These are phyloP conservation scores for Cordilura impudica DNA, from an alignment of 2,888 invertebrate genomes.

Conservation along the genomic window DNA sequence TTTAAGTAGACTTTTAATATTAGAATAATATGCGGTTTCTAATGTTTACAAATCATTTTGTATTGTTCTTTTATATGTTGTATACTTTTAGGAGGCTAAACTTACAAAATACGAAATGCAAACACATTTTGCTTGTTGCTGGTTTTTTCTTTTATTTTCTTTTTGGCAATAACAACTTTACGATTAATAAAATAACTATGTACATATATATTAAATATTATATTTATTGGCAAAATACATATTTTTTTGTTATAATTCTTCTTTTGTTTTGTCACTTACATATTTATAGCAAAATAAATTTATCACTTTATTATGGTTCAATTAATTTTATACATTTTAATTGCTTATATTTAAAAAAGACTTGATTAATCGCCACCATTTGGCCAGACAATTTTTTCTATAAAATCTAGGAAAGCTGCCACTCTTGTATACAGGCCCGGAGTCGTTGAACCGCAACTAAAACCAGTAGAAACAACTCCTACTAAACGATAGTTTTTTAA, in stretches of 20 bases:
- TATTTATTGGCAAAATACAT: too few species aligned
- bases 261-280: too few species aligned
- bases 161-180: neutral
- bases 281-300: too few species aligned
- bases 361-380: constrained; percentile 51
- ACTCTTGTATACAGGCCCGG: constrained; percentile 75
- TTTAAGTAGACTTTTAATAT: constrained; percentile 40
- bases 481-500: constrained; percentile 67
- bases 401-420: constrained; percentile 73
- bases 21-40: constrained; percentile 38
- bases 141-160: neutral
- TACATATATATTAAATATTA: too few species aligned
- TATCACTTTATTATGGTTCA: too few species aligned
- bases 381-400: constrained; percentile 74
- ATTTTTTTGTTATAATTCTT: too few species aligned
- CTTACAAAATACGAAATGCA: constrained; percentile 19
- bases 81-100: constrained; percentile 40
- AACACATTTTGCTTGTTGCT: constrained; percentile 53
- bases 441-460: constrained; percentile 70
- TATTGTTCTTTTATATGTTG: neutral
- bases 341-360: too few species aligned
- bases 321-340: too few species aligned
- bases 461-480: constrained; percentile 73
- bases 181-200: too few species aligned
- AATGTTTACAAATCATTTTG: constrained; percentile 34